Evolutionary conservation across 1,140 invertebrate species (phyloP), one percentile per base, ranked within the genome.

Genomic region (Drosophila tsacasi): DNA sequence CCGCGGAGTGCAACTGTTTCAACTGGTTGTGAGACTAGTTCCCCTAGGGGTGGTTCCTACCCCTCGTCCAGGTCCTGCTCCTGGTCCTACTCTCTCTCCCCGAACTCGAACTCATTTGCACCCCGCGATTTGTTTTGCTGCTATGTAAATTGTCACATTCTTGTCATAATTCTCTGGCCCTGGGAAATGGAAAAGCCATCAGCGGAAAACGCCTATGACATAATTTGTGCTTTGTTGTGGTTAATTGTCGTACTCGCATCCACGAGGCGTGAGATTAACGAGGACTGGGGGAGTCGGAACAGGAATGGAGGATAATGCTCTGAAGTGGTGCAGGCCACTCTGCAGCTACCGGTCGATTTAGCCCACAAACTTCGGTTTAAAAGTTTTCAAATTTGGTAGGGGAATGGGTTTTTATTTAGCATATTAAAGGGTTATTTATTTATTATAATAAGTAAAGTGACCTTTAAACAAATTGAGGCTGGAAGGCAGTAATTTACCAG

Each of bases 111-210:
- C 61, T 57, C 75, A 32, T 54, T 58, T 66, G 63, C 67, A 83
- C 72, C 80, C 80, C 59, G 58, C 81, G 81, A 89, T 89, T 84
- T 89, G 68, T 73, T 62, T 72, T 49, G 58, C 76, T 25, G 58
- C 74, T 79, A 85, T 89, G 84, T 89, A 89, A 89, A 89, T 89
- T 90, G 85, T 89, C 85, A 90, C 85, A 90, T 89, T 89, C 81
- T 85, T 90, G 81, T 89, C 84, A 89, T 85, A 89, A 90, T 89
- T 89, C 64, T 72, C 60, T 57, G 61, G 81, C 39, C 74, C 44
- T 74, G 64, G 69, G 67, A 89, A 85, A 85, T 85, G 65, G 72
- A 79, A 83, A 87, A 87, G 64, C 74, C 84, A 89, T 83, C 69
- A 83, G 69, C 77, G 66, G 65, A 81, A 84, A 84, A 86, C 80